These are phyloP conservation scores for Lasioglossum baleicum DNA, from an alignment of 1,140 invertebrate species.

Conservation along the genomic window DNA sequence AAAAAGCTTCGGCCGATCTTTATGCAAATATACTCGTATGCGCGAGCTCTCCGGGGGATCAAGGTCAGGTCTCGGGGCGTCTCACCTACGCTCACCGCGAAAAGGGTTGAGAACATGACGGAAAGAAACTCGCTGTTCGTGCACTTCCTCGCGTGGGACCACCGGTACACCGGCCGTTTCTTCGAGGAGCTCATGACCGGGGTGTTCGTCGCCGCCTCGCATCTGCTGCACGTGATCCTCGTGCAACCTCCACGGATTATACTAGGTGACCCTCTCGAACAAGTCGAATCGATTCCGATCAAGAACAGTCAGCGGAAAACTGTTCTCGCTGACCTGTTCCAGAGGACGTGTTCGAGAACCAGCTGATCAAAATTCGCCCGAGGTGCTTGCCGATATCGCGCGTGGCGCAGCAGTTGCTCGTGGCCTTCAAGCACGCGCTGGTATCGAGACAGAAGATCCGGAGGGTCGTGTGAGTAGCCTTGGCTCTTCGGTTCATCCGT, in stretches of 20 bases:
- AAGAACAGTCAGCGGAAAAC: background rate
- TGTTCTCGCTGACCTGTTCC: slow-evolving; percentile 33
- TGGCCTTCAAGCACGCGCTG: slow-evolving; percentile 41
- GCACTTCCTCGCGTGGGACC: slow-evolving; percentile 80
- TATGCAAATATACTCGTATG: background rate
- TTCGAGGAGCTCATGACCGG: slow-evolving; percentile 79
- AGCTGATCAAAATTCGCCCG: slow-evolving; percentile 60
- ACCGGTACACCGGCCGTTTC: slow-evolving; percentile 75
- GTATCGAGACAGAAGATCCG: slow-evolving; percentile 79
- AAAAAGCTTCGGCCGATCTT: too few relatives aligned
- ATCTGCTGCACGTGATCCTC: slow-evolving; percentile 79
- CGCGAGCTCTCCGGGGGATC: too few relatives aligned
- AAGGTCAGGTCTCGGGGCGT: background rate
- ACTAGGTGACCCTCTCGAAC: slow-evolving; percentile 62
- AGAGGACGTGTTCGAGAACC: slow-evolving; percentile 55
- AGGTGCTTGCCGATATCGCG: slow-evolving; percentile 11
- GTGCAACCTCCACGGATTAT: slow-evolving; percentile 77
- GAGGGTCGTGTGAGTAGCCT: slow-evolving; percentile 76
- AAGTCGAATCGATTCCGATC: background rate
- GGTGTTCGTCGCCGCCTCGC: slow-evolving; percentile 79
- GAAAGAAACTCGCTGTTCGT: slow-evolving; percentile 81
- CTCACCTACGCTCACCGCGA: background rate
- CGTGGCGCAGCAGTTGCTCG: slow-evolving; percentile 34
- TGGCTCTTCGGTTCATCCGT: too few relatives aligned
- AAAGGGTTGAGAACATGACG: slow-evolving; percentile 71